Evolutionary conservation across 2,797 vertebrate species (phyloP).

Genomic region (Rousettus madagascariensis): DNA sequence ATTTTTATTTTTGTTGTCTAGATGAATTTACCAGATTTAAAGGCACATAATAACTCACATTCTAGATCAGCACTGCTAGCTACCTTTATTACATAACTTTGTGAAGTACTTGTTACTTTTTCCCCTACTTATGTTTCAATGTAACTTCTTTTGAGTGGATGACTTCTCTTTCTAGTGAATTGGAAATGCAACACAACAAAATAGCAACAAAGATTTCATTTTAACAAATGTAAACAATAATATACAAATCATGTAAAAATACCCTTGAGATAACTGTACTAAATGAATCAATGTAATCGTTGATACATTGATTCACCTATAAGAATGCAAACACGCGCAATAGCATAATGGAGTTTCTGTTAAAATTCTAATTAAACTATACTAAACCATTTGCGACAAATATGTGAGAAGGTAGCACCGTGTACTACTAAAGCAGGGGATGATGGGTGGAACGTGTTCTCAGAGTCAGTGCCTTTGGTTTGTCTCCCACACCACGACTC

Average conservation of each 20-base stretch:
- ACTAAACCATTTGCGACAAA: neutral
- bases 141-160: neutral
- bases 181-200: constrained; percentile 37
- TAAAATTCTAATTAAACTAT: constrained; percentile 24
- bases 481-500: neutral
- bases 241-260: neutral
- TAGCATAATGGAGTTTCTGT: constrained; percentile 10
- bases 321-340: neutral
- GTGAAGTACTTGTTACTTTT: neutral
- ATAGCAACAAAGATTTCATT: neutral
- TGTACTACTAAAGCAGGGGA: neutral
- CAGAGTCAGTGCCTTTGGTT: neutral
- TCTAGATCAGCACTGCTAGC: neutral
- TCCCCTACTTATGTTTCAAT: neutral
- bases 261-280: neutral
- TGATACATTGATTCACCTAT: neutral
- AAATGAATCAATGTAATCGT: neutral
- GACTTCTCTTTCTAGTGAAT: neutral
- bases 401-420: neutral
- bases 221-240: constrained; percentile 22
- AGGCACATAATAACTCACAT: neutral
- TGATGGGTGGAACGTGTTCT: neutral
- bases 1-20: neutral
- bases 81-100: neutral
- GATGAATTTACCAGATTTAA: neutral